phyloP scores from a whole-genome alignment of 2,888 invertebrate species.

The Chalcis sispes region DNA sequence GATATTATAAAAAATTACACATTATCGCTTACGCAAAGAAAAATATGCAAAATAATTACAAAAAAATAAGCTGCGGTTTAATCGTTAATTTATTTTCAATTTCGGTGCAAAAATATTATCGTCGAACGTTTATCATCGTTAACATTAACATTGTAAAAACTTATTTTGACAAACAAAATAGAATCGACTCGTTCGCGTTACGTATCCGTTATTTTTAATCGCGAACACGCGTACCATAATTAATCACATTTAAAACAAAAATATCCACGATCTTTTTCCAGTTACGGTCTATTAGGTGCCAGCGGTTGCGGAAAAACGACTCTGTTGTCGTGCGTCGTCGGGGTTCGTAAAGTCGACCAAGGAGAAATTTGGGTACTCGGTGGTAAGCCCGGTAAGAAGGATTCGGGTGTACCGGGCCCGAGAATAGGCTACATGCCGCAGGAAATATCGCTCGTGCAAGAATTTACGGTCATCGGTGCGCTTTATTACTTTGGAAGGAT shows the following conservation, averaged over 20 bases:
- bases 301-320: conserved; percentile 96
- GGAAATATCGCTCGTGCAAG: conserved; percentile 87
- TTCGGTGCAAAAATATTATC: too few species aligned
- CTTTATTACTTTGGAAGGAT: conserved; percentile 92
- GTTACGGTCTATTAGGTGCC: conserved; percentile 93
- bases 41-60: too few species aligned
- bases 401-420: conserved; percentile 83
- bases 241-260: background rate
- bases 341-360: conserved; percentile 83
- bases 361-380: conserved; percentile 88
- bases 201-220: background rate
- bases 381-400: conserved; percentile 80
- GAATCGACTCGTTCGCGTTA: too few species aligned
- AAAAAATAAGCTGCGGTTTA: too few species aligned
- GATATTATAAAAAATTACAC: too few species aligned
- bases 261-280: conserved; percentile 72
- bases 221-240: background rate
- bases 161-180: too few species aligned
- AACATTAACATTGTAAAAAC: too few species aligned
- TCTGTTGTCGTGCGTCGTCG: conserved; percentile 89
- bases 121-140: too few species aligned
- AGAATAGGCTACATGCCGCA: conserved; percentile 94
- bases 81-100: too few species aligned
- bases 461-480: conserved; percentile 89
- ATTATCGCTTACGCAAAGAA: too few species aligned